A percentile compares a stretch with the other conserved stretches of the same genome.
Conservation (phyloP, 1,140 invertebrate genomes). For the Babylonia areolata region DNA sequence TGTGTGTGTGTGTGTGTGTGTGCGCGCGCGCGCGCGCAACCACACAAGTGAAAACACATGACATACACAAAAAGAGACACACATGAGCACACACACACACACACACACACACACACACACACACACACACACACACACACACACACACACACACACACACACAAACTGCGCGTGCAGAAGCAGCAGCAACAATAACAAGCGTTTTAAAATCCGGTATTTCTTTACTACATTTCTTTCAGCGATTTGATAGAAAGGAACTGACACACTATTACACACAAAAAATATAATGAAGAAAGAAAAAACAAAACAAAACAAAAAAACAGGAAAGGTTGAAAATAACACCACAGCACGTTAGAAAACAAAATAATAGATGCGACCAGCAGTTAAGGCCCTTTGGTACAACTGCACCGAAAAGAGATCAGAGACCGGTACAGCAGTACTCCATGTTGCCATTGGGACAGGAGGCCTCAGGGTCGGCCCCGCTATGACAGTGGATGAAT, state of each 20-base stretch:
- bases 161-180: background rate
- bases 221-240: too few relatives aligned
- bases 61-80: background rate
- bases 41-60: background rate
- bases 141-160: background rate
- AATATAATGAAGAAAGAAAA: too few relatives aligned
- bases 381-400: background rate
- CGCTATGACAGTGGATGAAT: background rate
- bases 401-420: background rate
- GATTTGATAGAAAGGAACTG: too few relatives aligned
- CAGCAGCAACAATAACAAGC: background rate
- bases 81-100: background rate
- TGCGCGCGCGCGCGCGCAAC: background rate
- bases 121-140: constrained; percentile 14
- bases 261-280: too few relatives aligned
- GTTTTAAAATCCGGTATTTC: too few relatives aligned
- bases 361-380: too few relatives aligned
- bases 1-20: background rate
- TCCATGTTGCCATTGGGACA: background rate
- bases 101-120: constrained; percentile 14
- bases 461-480: background rate
- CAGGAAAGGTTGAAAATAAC: too few relatives aligned
- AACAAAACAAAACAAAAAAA: too few relatives aligned
- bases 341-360: too few relatives aligned
- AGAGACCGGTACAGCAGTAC: constrained; percentile 19